Evolutionary conservation across 2,113 vertebrate genomes (phyloP).

Genomic region (Gobio gobio): DNA sequence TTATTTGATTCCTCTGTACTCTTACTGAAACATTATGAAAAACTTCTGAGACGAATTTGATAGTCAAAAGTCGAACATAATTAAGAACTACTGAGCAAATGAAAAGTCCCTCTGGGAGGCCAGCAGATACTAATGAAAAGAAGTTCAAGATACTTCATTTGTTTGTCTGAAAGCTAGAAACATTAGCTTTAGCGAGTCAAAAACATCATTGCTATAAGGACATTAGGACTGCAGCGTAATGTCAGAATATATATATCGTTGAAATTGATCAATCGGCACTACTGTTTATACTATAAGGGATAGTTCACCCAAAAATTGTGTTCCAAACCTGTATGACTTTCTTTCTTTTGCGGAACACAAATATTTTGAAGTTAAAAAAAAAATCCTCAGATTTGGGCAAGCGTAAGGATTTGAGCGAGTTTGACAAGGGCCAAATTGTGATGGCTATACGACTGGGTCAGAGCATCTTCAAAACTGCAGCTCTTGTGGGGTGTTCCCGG

Average conservation of each 20-base stretch:
- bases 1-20: no score
- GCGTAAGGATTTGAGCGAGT: no score
- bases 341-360: no score
- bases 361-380: no score
- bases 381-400: no score
- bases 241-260: background rate
- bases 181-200: background rate
- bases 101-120: background rate
- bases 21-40: background rate
- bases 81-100: background rate
- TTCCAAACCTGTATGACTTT: no score
- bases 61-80: background rate
- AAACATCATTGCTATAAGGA: background rate
- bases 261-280: background rate
- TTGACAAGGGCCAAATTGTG: no score
- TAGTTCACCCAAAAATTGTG: no score
- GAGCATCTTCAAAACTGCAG: no score
- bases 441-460: no score
- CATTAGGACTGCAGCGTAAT: background rate
- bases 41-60: background rate
- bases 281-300: background rate
- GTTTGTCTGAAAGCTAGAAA: background rate
- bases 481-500: no score
- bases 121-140: background rate
- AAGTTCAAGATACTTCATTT: background rate